These are phyloP conservation scores for Pachliopta kotzebuea DNA, from an alignment of 2,888 invertebrate species.

Conservation along the genomic window DNA sequence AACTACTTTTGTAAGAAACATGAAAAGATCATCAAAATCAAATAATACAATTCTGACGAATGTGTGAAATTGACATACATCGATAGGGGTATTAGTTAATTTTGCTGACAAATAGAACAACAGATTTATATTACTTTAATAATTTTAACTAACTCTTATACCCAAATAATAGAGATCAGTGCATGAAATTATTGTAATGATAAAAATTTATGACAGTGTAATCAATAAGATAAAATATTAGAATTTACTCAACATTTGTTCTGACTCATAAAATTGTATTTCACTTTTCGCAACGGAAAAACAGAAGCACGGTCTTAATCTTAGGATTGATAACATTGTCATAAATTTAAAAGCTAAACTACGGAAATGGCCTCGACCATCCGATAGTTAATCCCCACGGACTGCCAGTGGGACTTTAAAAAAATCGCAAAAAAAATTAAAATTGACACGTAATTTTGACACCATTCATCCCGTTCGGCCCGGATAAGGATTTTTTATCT, in stretches of 20 bases:
- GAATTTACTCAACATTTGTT: background rate
- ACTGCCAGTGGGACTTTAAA: constrained; percentile 1
- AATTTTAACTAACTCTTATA: background rate
- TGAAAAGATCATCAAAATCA: constrained; percentile 37
- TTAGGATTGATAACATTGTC: constrained; percentile 23
- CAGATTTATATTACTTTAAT: background rate
- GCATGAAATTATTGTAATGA: too few relatives aligned
- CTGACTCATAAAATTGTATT: background rate
- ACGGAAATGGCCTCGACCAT: constrained; percentile 25
- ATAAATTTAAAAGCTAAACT: constrained; percentile 17
- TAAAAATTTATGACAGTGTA: too few relatives aligned
- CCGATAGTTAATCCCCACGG: constrained; percentile 24
- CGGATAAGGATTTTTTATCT: constrained; percentile 49
- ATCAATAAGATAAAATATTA: too few relatives aligned
- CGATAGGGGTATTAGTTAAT: background rate
- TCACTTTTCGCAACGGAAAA: background rate
- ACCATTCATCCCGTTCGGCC: constrained; percentile 71
- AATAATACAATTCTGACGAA: constrained; percentile 35
- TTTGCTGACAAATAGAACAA: background rate
- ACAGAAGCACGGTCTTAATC: constrained; percentile 4
- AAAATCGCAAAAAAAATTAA: constrained; percentile 54
- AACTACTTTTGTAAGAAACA: constrained; percentile 25
- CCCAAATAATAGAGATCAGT: background rate
- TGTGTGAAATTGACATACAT: constrained; percentile 32
- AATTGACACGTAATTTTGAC: constrained; percentile 75